Evolutionary conservation across 2,888 invertebrate species (phyloP).

Genomic region (Erannis defoliaria): DNA sequence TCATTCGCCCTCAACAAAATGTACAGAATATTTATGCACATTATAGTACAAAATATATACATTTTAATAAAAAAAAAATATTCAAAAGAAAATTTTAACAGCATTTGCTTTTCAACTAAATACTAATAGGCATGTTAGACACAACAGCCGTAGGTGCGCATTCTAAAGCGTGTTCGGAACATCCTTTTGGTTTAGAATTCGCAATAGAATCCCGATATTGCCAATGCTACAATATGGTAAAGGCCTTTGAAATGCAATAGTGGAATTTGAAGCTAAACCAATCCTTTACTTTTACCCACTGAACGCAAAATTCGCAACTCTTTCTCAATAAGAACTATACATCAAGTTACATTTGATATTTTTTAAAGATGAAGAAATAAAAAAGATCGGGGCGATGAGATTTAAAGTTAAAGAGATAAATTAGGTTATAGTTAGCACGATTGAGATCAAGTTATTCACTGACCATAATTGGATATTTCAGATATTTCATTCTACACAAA

Average conservation of each 20-base stretch:
- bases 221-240: slow-evolving; percentile 53
- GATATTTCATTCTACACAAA: no score
- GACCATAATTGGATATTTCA: no score
- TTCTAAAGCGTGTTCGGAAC: slow-evolving; percentile 18
- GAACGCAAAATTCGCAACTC: background rate
- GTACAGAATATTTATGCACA: no score
- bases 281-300: background rate
- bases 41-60: no score
- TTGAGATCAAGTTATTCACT: no score
- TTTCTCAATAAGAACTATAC: background rate
- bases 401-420: no score
- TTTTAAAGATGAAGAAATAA: no score
- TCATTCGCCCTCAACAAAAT: no score
- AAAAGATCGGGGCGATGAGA: no score
- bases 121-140: background rate
- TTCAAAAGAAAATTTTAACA: background rate
- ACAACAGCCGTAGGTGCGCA: background rate
- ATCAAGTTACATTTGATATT: background rate
- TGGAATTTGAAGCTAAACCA: background rate
- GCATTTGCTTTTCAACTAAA: slow-evolving; percentile 4
- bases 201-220: slow-evolving; percentile 63
- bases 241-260: slow-evolving; percentile 38
- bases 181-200: slow-evolving; percentile 48
- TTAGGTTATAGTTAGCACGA: no score
- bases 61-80: background rate